Conservation (phyloP, 2,888 invertebrate genomes). For the Macaria liturata region DNA sequence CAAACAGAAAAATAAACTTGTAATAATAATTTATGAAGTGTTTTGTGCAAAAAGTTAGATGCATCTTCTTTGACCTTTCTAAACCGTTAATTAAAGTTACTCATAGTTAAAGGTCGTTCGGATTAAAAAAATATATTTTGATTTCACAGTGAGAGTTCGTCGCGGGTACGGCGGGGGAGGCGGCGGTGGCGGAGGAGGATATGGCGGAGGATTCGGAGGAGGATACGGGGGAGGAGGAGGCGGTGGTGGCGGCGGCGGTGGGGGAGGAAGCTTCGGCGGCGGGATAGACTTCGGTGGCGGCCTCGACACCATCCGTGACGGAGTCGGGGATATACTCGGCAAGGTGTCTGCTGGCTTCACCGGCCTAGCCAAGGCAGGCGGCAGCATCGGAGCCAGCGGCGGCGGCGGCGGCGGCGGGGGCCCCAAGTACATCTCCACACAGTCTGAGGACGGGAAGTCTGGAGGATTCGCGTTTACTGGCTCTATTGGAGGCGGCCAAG, state of each 20-base stretch:
- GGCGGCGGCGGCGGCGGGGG: constrained; percentile 43
- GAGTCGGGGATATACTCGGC: constrained; percentile 56
- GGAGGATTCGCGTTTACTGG: constrained; percentile 75
- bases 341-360: constrained; percentile 53
- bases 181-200: constrained; percentile 40
- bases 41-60: too few species aligned
- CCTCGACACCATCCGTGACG: constrained; percentile 51
- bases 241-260: constrained; percentile 45
- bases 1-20: too few species aligned
- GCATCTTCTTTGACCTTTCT: too few species aligned
- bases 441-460: constrained; percentile 72
- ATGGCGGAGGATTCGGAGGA: constrained; percentile 40
- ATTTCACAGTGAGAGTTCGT: constrained; percentile 59
- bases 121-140: background rate
- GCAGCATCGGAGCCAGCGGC: constrained; percentile 38
- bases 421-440: constrained; percentile 61
- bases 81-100: too few species aligned
- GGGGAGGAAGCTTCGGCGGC: constrained; percentile 44
- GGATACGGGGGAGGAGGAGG: constrained; percentile 44
- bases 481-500: constrained; percentile 57
- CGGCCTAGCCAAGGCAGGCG: constrained; percentile 37
- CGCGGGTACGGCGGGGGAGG: constrained; percentile 56
- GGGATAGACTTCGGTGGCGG: constrained; percentile 46
- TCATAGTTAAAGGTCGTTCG: too few species aligned
- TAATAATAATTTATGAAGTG: too few species aligned